A percentile compares a stretch with the other conserved stretches of the same genome.
phyloP scores from a whole-genome alignment of 2,113 vertebrate genomes.

The Halcyon senegalensis region DNA sequence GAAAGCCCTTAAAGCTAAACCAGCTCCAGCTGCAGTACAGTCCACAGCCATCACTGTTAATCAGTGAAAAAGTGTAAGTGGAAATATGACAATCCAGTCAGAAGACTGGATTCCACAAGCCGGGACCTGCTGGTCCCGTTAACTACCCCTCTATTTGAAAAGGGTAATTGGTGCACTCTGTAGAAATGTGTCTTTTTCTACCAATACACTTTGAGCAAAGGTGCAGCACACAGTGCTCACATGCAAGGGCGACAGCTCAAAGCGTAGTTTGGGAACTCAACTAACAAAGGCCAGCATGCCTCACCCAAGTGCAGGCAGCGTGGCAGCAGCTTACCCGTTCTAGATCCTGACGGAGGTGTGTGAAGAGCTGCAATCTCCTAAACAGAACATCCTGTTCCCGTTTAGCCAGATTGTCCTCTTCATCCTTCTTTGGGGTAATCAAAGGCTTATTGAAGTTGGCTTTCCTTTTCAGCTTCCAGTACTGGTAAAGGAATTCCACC shows the following conservation, averaged over 20 bases:
- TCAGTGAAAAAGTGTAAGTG: background rate
- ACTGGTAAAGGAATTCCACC: conserved; percentile 93
- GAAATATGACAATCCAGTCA: fast-evolving
- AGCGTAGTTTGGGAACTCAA: fast-evolving
- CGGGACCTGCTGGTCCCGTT: background rate
- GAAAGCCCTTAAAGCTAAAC: background rate
- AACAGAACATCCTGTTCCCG: conserved; percentile 94
- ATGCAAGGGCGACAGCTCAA: fast-evolving
- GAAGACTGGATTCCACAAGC: background rate
- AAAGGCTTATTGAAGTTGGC: conserved; percentile 94
- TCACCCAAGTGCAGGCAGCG: fast-evolving
- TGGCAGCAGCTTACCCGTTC: conserved; percentile 84
- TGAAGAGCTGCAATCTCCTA: conserved; percentile 93
- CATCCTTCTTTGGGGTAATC: conserved; percentile 93
- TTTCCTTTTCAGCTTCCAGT: conserved; percentile 97
- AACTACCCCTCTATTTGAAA: background rate
- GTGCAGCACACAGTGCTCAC: fast-evolving
- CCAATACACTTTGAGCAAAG: background rate
- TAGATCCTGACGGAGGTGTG: conserved; percentile 95
- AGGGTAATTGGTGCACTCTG: background rate
- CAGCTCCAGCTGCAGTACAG: background rate
- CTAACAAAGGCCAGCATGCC: background rate
- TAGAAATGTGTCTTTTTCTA: background rate
- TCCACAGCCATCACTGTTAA: background rate
- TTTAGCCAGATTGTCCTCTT: conserved; percentile 94